Evolutionary conservation across 1,140 invertebrate species (phyloP).

Genomic region (Batillaria attramentaria): DNA sequence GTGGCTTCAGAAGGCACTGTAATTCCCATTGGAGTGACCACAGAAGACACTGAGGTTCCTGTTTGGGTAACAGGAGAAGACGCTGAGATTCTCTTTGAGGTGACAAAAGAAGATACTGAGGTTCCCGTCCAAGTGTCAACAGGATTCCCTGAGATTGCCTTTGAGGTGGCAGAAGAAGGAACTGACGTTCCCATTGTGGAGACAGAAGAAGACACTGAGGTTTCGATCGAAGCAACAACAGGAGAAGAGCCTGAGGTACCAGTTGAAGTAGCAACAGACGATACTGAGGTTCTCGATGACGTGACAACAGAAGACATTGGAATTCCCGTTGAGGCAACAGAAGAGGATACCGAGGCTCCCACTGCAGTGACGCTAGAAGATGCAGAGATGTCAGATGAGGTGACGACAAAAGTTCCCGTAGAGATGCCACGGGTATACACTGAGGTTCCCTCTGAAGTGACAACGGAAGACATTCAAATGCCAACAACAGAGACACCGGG

Average conservation of each 20-base stretch:
- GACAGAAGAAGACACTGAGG: no score
- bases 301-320: no score
- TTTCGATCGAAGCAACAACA: background rate
- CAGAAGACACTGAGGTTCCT: background rate
- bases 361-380: no score
- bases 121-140: slow-evolving; percentile 8
- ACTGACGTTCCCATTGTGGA: background rate
- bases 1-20: background rate
- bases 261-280: background rate
- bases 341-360: no score
- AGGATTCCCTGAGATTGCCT: background rate
- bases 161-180: background rate
- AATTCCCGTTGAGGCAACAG: no score
- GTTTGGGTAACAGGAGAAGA: background rate
- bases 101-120: background rate
- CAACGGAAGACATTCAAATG: no score
- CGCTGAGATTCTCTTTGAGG: background rate
- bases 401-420: slow-evolving; percentile 1
- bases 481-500: no score
- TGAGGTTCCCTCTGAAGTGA: no score
- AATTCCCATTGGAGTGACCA: background rate
- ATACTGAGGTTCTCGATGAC: no score
- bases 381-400: no score
- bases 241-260: background rate
- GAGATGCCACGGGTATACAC: no score